Evolutionary conservation across 1,140 invertebrate species (phyloP).

Genomic region (Scylla paramamosain): DNA sequence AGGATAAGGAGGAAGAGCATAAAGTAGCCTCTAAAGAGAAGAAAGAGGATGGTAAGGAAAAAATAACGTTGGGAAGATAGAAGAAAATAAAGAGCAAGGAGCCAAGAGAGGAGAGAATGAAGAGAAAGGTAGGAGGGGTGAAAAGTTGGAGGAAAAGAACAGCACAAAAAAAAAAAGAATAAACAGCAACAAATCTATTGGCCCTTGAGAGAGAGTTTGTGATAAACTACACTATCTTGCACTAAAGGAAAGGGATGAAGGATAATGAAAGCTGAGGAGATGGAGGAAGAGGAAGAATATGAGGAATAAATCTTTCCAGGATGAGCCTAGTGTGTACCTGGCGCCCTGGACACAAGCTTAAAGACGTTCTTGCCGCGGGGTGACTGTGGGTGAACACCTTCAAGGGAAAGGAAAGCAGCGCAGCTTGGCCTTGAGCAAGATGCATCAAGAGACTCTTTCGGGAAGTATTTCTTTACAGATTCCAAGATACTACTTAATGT

Average conservation of each 20-base stretch:
- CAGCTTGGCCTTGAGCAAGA: too few species aligned
- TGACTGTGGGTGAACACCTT: too few species aligned
- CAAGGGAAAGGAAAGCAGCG: too few species aligned
- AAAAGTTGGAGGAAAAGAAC: neutral
- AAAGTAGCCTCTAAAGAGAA: neutral
- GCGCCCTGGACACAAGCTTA: too few species aligned
- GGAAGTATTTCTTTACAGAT: too few species aligned
- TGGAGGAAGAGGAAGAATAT: neutral
- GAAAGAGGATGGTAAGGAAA: neutral
- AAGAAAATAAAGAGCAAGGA: neutral
- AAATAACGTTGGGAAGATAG: neutral
- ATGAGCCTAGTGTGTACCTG: too few species aligned
- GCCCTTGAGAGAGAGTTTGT: too few species aligned
- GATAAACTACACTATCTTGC: too few species aligned
- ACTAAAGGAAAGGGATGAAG: neutral
- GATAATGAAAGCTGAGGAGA: neutral
- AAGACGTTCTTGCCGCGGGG: too few species aligned
- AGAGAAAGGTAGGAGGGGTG: constrained; percentile 18
- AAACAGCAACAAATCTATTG: neutral
- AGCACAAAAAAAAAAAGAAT: neutral
- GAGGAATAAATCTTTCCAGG: too few species aligned
- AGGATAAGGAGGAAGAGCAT: neutral
- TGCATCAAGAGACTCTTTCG: too few species aligned
- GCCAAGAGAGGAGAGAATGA: neutral
- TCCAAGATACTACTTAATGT: too few species aligned